phyloP scores from a whole-genome alignment of 2,113 vertebrate species.

The Pangasianodon hypophthalmus region DNA sequence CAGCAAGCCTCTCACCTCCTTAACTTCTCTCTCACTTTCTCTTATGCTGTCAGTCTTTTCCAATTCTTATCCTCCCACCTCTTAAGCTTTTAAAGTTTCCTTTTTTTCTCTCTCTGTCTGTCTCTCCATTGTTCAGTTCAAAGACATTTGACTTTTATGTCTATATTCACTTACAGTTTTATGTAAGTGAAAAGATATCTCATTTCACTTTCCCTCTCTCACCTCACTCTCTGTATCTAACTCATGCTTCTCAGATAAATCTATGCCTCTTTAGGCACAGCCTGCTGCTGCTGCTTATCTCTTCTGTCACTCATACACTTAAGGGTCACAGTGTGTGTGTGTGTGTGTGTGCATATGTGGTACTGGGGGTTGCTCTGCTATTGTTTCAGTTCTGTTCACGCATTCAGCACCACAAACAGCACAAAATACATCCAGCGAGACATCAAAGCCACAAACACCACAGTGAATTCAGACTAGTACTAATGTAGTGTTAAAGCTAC shows the following conservation, averaged over 20 bases:
- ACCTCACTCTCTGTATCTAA: not conserved
- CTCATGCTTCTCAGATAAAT: constrained; percentile 8
- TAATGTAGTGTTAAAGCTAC: not conserved
- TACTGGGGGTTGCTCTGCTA: constrained; percentile 38
- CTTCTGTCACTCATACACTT: constrained; percentile 11
- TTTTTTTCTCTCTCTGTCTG: not conserved
- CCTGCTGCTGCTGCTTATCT: constrained; percentile 39
- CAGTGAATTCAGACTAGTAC: not conserved
- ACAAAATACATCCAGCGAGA: constrained; percentile 35
- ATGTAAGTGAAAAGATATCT: not conserved
- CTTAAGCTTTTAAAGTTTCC: constrained; percentile 15
- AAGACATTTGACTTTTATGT: not conserved
- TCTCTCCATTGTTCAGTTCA: not conserved
- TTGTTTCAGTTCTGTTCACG: constrained; percentile 52
- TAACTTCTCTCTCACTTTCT: constrained; percentile 13
- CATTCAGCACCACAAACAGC: constrained; percentile 38
- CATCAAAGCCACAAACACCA: constrained; percentile 34
- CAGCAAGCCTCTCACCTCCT: constrained; percentile 12
- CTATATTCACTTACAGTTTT: constrained; percentile 9
- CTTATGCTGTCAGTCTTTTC: not conserved
- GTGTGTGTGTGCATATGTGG: constrained; percentile 21
- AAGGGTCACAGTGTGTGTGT: constrained; percentile 14
- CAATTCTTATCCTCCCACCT: not conserved
- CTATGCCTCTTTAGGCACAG: constrained; percentile 1
- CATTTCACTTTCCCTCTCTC: not conserved